Evolutionary conservation across 2,797 vertebrate species (phyloP).

Genomic region (Tiaroga cobitis): DNA sequence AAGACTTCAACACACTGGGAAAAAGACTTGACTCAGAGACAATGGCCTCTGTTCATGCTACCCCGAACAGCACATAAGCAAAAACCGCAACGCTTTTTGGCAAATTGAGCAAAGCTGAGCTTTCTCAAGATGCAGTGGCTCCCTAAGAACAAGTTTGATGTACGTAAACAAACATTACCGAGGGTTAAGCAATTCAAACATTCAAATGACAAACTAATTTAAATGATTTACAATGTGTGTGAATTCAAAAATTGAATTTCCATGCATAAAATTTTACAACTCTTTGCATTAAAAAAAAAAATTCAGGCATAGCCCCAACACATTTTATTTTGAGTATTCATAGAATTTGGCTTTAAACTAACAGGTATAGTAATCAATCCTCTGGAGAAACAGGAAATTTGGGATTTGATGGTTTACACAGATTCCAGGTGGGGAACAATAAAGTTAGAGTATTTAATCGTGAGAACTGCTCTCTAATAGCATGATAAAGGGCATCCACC

Average conservation of each 20-base stretch:
- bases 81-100: conserved; percentile 65
- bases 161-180: conserved; percentile 44
- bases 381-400: conserved; percentile 4
- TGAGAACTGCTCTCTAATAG: conserved; percentile 13
- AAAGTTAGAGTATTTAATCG: neutral
- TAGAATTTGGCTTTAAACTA: neutral
- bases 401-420: conserved; percentile 38
- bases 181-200: conserved; percentile 9
- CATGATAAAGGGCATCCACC: conserved; percentile 1
- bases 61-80: conserved; percentile 51
- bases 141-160: conserved; percentile 32
- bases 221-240: neutral
- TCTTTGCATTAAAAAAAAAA: conserved; percentile 5
- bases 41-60: conserved; percentile 72
- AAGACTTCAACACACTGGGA: conserved; percentile 41
- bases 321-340: neutral
- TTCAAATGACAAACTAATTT: conserved; percentile 12
- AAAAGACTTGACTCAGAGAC: conserved; percentile 60
- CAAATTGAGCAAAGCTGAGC: conserved; percentile 10
- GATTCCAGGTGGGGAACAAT: conserved; percentile 9
- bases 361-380: neutral
- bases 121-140: conserved; percentile 43
- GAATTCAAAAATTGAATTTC: conserved; percentile 1
- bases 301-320: neutral
- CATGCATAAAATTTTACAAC: conserved; percentile 30